Base-by-base conservation (phyloP, 1,140 invertebrate species). In the Rhynchophorus ferrugineus region DNA sequence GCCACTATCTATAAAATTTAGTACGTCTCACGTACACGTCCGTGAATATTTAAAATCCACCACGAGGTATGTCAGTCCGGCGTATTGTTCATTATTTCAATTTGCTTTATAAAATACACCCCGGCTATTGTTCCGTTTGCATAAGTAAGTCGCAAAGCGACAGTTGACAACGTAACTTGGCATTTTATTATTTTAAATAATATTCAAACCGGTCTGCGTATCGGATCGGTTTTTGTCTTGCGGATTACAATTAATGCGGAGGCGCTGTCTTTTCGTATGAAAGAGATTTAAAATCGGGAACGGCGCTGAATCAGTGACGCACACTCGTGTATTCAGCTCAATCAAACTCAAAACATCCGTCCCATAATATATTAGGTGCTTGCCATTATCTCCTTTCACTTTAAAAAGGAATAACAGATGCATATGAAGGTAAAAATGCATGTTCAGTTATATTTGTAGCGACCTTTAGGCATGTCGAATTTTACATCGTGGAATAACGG, bases 1-100 rank as follows among this genome's bases (percentile, higher is more conserved):
- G 1, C 36, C 20, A n/a, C 9, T 47, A 42, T 46, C 51, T 17
- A 19, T 37, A 41, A 54, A 54, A 54, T 54, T 54, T 54, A 41
- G 44, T 54, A 45, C 16, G 18, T 50, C 19, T 48, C 20, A 19
- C 41, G 24, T 35, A 37, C 24, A 29, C 19, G 41, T 44, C n/a
- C n/a, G n/a, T n/a, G 16, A 51, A 44, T 44, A 51, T 51, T 51
- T 51, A 39, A 51, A 41, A 18, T 3, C 3, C 1, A 18, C 14
- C 18, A 29, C 5, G 5, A 29, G 24, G 24, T 29, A 29, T 29
- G 24, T 29, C 24, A 29, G 5, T 18, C 8, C 3, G 37, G 37
- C 36, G 18, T 19, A 51, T 44, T 44, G 42, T 43, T 43, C 6
- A 7, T 51, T 44, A 49, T 42, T 49, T 49, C 48, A 49, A 18